A percentile compares a stretch with the other conserved stretches of the same genome.
Evolutionary conservation across 37 sponge, comb jelly and placozoan genomes (phyloP).

Genomic region (Spongilla lacustris): DNA sequence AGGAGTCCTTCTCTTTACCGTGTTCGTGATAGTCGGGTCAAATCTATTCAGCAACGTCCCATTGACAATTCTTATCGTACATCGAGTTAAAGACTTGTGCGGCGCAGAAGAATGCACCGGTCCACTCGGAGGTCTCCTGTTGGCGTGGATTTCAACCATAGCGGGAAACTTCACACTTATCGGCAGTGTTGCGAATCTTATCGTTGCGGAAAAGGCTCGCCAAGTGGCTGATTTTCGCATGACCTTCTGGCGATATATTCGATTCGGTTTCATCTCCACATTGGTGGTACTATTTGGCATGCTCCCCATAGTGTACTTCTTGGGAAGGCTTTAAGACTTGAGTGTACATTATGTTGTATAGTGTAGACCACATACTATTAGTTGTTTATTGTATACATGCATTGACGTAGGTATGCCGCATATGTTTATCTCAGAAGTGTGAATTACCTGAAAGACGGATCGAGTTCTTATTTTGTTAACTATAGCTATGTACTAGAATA

Average conservation of each 20-base stretch:
- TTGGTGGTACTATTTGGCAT: slow-evolving; percentile 58
- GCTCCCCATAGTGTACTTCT: slow-evolving; percentile 77
- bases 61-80: slow-evolving; percentile 72
- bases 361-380: no score
- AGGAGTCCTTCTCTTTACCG: slow-evolving; percentile 69
- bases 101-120: slow-evolving; percentile 34
- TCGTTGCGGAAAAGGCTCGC: slow-evolving; percentile 88
- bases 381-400: no score
- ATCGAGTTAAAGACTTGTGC: slow-evolving; percentile 49
- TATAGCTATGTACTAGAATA: no score
- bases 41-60: slow-evolving; percentile 89
- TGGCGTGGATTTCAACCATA: slow-evolving; percentile 87
- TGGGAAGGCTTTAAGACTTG: slow-evolving; percentile 27
- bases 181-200: slow-evolving; percentile 89
- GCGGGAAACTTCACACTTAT: slow-evolving; percentile 92
- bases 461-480: no score
- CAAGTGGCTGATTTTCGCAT: slow-evolving; percentile 52
- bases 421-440: no score
- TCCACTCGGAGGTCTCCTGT: slow-evolving; percentile 69
- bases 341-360: no score
- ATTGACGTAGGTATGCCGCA: no score
- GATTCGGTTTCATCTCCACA: slow-evolving; percentile 85
- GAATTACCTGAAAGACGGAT: no score
- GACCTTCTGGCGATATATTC: slow-evolving; percentile 72
- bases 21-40: slow-evolving; percentile 78